A percentile compares a stretch with the other conserved stretches of the same genome.
phyloP scores from a whole-genome alignment of 2,888 invertebrate species.

The Elegia similella region DNA sequence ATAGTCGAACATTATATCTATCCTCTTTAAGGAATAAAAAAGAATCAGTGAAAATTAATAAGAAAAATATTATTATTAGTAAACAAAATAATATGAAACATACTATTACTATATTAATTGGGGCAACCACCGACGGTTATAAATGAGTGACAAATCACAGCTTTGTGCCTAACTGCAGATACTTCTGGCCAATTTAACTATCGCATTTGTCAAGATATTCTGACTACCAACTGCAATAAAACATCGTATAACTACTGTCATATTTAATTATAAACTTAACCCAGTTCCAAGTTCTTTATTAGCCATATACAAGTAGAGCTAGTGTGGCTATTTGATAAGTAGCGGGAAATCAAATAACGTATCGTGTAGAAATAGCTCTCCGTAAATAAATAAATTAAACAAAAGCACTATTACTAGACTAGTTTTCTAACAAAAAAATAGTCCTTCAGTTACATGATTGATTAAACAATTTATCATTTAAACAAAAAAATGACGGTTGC shows the following conservation, averaged over 20 bases:
- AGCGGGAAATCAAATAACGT: background rate
- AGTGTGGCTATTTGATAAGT: background rate
- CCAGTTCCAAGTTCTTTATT: constrained; percentile 9
- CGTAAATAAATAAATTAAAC: background rate
- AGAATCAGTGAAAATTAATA: background rate
- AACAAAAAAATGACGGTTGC: too few relatives aligned
- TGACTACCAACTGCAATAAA: constrained; percentile 11
- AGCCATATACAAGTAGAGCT: background rate
- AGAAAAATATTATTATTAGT: background rate
- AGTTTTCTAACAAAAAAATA: too few relatives aligned
- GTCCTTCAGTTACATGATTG: too few relatives aligned
- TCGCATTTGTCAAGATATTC: constrained; percentile 14
- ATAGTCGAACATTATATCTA: too few relatives aligned
- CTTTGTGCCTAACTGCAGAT: constrained; percentile 13
- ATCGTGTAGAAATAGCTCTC: background rate
- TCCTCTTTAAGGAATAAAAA: background rate
- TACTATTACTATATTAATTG: background rate
- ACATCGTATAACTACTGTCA: constrained; percentile 12
- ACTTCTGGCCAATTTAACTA: constrained; percentile 18
- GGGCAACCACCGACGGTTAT: constrained; percentile 1
- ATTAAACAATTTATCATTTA: too few relatives aligned
- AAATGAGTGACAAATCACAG: constrained; percentile 6
- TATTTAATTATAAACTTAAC: constrained; percentile 15
- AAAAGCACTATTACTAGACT: too few relatives aligned
- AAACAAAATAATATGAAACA: constrained; percentile 1